Percentiles rank a stretch among this genome's conserved stretches.
Conservation (phyloP, 2,113 vertebrate genomes). For the Mormoops blainvillei region DNA sequence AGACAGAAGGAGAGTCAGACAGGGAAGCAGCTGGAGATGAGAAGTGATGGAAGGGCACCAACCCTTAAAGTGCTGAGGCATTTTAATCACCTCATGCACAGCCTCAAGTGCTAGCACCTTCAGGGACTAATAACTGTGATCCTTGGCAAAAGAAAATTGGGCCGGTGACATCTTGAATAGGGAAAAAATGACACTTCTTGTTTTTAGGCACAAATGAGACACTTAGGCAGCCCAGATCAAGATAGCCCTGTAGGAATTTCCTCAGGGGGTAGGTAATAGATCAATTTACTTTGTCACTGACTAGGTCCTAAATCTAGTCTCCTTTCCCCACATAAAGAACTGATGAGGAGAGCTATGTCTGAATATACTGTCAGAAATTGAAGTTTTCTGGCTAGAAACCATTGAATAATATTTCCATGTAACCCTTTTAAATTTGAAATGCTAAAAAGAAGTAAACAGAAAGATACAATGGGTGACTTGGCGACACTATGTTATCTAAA, state of each 20-base stretch:
- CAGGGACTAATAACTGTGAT: constrained; percentile 63
- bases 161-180: constrained; percentile 61
- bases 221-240: constrained; percentile 44
- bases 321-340: not conserved
- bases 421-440: not conserved
- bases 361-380: not conserved
- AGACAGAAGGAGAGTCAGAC: constrained; percentile 49
- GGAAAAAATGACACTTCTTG: constrained; percentile 62
- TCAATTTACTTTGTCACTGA: constrained; percentile 24
- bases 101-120: constrained; percentile 41
- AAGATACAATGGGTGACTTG: not conserved
- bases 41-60: constrained; percentile 25
- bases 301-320: constrained; percentile 28
- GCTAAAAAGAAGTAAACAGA: not conserved
- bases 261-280: constrained; percentile 36
- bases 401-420: not conserved
- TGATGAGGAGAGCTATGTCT: not conserved
- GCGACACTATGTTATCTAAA: not conserved
- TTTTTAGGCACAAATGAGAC: constrained; percentile 69
- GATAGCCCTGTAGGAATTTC: constrained; percentile 21
- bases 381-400: constrained; percentile 9
- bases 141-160: constrained; percentile 61
- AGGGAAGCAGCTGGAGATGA: constrained; percentile 39
- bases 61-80: constrained; percentile 33
- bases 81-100: constrained; percentile 61